Conservation (phyloP, 2,888 invertebrate species). For the Rhodophaea formosa region DNA sequence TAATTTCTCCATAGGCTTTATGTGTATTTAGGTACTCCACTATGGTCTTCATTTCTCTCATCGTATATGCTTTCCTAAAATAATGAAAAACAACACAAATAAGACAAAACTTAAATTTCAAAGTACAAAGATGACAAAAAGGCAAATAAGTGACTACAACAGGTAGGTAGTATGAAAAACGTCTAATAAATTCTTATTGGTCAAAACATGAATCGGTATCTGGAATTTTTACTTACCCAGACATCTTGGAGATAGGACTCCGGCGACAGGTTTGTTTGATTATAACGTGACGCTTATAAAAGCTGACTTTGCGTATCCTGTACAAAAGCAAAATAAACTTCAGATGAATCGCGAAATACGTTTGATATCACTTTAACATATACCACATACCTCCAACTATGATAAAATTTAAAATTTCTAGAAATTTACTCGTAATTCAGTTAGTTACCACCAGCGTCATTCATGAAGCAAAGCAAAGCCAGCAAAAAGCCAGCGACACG, state of each 20-base stretch:
- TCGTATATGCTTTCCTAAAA: conserved; percentile 64
- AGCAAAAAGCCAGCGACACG: too few species aligned
- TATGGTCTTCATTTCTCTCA: conserved; percentile 66
- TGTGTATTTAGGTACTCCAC: conserved; percentile 62
- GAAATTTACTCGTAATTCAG: too few species aligned
- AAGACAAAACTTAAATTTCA: conserved; percentile 22
- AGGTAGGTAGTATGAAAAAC: neutral
- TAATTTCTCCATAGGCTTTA: conserved; percentile 55
- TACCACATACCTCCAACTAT: neutral
- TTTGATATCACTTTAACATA: neutral
- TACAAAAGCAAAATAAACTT: neutral
- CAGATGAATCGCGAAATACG: neutral
- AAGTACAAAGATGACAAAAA: too few species aligned
- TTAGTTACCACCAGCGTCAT: neutral
- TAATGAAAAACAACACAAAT: conserved; percentile 13
- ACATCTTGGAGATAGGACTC: conserved; percentile 45
- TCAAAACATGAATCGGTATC: too few species aligned
- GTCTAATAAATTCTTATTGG: neutral
- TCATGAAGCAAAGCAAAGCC: too few species aligned
- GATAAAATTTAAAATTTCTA: neutral
- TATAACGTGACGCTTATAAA: neutral
- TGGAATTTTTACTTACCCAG: conserved; percentile 50
- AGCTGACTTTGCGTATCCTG: neutral
- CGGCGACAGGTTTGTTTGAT: conserved; percentile 9
- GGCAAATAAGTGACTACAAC: too few species aligned